Evolutionary conservation across 1,140 invertebrate genomes (phyloP), one percentile per base, ranked within the genome.

Genomic region (Nomia melanderi): DNA sequence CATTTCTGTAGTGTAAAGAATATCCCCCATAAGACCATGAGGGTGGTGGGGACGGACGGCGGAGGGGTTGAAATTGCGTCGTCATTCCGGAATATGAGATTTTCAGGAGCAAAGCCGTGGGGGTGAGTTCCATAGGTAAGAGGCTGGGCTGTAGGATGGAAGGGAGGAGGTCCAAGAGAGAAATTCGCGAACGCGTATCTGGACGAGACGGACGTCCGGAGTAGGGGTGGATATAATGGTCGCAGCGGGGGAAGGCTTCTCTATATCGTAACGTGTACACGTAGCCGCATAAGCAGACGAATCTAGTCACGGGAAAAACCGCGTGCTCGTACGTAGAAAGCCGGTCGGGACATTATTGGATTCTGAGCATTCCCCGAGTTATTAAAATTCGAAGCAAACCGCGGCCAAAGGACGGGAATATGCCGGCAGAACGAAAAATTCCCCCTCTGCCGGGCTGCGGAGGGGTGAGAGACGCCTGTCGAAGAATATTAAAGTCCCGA

Each of bases 361-460:
- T 91, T 92, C 91, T 91, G 90, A 91, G 79, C 90, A 91, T 92
- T 91, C 91, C 86, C 90, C 74, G 86, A 91, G 91, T 92, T 92
- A 92, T 92, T 92, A 92, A 92, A 92, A 91, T 92, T 91, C 90
- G 90, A 90, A 90, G 90, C 90, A 88, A 90, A 90, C 88, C 89
- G 86, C 89, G 87, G 85, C 84, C 82, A 75, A 84, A 84, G 59
- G 57, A 76, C n/a, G 50, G 66, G 36, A 69, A 75, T 33, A 66
- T 53, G 64, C 59, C 59, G 54, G n/a, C 53, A 75, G 84, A 76
- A 72, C 70, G 76, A 70, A 66, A 86, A 70, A 69, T 59, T 80
- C 41, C 36, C 63, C 84, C n/a, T n/a, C n/a, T n/a, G n/a, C n/a
- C n/a, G n/a, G n/a, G 83, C 73, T 72, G 77, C 39, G 44, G 72